These are phyloP conservation scores for Prinia subflava DNA, from an alignment of 2,113 vertebrate genomes.

Conservation along the genomic window DNA sequence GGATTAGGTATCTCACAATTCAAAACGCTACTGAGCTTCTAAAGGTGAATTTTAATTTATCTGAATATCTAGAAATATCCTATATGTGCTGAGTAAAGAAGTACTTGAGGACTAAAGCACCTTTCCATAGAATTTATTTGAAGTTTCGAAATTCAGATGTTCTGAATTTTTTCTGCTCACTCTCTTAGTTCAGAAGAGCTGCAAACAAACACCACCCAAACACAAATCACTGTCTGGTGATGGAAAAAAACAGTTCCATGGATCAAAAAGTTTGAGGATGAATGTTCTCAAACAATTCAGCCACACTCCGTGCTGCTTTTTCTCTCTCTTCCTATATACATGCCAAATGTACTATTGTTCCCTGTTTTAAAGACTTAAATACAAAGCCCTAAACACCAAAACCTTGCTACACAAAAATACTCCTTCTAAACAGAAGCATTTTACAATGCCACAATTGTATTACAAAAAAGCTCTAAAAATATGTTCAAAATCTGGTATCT, in stretches of 20 bases:
- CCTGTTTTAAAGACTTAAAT: neutral
- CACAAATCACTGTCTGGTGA: neutral
- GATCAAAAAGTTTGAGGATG: neutral
- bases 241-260: neutral
- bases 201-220: neutral
- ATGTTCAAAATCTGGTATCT: neutral
- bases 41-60: neutral
- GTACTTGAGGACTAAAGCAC: rapidly evolving
- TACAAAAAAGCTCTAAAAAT: neutral
- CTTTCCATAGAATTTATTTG: neutral
- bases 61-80: neutral
- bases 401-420: neutral
- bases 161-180: neutral
- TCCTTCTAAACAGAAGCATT: neutral
- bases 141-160: neutral
- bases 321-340: neutral
- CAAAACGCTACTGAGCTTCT: neutral
- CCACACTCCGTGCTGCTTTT: neutral
- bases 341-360: constrained; percentile 7
- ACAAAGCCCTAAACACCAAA: neutral
- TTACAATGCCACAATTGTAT: neutral
- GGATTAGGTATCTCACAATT: neutral
- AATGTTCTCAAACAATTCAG: neutral
- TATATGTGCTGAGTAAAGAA: neutral
- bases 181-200: neutral